phyloP scores from a whole-genome alignment of 1,140 invertebrate species.

The Conus ventricosus region DNA sequence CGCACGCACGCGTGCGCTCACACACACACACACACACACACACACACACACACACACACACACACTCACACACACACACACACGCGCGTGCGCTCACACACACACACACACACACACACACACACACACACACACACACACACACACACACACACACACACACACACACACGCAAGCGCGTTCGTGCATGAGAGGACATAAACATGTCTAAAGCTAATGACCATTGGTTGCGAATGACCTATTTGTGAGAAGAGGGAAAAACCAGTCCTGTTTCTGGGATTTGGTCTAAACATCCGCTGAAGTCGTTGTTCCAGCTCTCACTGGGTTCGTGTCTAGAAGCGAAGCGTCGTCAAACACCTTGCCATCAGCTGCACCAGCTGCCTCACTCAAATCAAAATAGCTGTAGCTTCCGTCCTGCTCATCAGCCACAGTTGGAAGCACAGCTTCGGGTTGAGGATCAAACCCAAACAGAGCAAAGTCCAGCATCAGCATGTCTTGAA shows the following conservation, averaged over 20 bases:
- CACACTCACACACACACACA: too few species aligned
- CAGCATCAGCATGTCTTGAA: slow-evolving; percentile 34
- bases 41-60: too few species aligned
- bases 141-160: slow-evolving; percentile 19
- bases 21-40: too few species aligned
- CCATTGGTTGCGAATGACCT: not conserved
- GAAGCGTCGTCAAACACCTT: too few species aligned
- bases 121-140: too few species aligned
- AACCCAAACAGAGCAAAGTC: slow-evolving; percentile 53
- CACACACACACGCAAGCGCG: slow-evolving; percentile 11
- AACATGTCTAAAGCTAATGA: not conserved
- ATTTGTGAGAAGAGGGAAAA: not conserved
- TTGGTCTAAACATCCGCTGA: too few species aligned
- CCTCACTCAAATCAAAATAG: slow-evolving; percentile 10
- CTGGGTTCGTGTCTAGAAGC: too few species aligned
- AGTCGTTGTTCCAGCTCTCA: too few species aligned
- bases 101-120: too few species aligned
- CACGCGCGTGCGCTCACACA: too few species aligned
- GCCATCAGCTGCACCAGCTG: not conserved
- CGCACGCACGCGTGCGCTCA: too few species aligned
- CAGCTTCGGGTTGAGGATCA: slow-evolving; percentile 27
- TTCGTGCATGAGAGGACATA: not conserved
- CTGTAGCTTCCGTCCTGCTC: not conserved
- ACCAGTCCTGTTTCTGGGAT: too few species aligned
- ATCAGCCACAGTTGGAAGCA: not conserved